Conservation (phyloP, 2,113 vertebrate species). For the Erythrocercus mccallii region DNA sequence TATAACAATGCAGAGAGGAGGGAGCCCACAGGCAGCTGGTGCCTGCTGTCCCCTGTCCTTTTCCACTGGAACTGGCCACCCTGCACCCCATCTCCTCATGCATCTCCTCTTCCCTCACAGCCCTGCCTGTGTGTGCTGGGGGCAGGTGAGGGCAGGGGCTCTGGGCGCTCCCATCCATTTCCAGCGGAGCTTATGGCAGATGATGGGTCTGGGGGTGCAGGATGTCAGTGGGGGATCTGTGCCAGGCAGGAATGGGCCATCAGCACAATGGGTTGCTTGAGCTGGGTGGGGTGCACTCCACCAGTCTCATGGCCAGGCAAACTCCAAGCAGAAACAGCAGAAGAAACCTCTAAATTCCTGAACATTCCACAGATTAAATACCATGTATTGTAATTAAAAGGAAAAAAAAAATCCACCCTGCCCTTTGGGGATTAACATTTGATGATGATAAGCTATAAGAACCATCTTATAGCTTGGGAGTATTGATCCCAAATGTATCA, state of each 20-base stretch:
- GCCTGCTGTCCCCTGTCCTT: not conserved
- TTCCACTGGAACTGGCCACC: not conserved
- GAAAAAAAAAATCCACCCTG: not conserved
- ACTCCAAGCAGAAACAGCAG: not conserved
- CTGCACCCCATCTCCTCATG: rapidly evolving
- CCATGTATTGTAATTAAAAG: not conserved
- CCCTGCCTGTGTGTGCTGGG: not conserved
- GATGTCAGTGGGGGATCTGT: not conserved
- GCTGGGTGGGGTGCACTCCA: not conserved
- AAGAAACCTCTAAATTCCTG: not conserved
- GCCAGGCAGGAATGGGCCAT: not conserved
- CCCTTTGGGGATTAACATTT: not conserved
- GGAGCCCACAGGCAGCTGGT: rapidly evolving
- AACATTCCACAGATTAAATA: not conserved
- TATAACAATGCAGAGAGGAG: not conserved
- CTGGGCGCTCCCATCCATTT: not conserved
- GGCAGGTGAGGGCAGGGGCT: not conserved
- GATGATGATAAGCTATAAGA: not conserved
- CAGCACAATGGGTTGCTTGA: not conserved
- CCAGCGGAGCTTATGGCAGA: not conserved
- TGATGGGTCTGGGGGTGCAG: not conserved
- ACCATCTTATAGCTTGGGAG: rapidly evolving
- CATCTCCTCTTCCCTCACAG: not conserved
- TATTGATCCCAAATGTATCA: not conserved
- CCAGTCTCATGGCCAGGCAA: not conserved